These are phyloP conservation scores for Apistogramma diplotaenia DNA, from an alignment of 2,113 vertebrate species.

Conservation along the genomic window DNA sequence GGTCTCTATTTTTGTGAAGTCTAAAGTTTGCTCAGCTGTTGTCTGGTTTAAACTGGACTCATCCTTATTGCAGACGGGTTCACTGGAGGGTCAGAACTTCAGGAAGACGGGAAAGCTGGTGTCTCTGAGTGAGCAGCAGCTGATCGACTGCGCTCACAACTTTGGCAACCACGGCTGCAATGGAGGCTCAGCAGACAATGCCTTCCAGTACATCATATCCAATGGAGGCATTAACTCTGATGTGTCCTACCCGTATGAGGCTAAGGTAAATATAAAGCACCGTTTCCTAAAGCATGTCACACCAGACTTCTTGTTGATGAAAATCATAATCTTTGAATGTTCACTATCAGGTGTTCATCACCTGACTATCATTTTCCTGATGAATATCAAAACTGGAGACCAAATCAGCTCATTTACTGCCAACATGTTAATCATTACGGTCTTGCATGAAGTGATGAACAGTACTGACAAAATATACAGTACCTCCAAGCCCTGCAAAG, in stretches of 20 bases:
- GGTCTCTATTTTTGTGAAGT: background rate
- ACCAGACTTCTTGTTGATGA: background rate
- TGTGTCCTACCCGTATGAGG: conserved; percentile 77
- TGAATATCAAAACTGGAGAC: no score
- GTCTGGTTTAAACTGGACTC: background rate
- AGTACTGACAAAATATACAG: no score
- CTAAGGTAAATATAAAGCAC: conserved; percentile 44
- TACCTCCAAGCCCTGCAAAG: no score
- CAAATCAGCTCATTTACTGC: no score
- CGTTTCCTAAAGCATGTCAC: no score
- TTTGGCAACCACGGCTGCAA: conserved; percentile 74
- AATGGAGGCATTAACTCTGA: conserved; percentile 77
- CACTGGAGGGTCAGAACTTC: conserved; percentile 68
- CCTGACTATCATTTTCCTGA: no score
- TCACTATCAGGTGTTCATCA: no score
- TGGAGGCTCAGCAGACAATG: conserved; percentile 76
- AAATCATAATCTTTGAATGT: background rate
- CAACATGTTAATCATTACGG: no score
- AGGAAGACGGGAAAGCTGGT: no score
- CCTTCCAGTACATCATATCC: conserved; percentile 72
- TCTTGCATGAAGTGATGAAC: no score
- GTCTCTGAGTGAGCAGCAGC: conserved; percentile 79
- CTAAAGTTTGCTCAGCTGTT: background rate
- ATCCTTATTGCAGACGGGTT: conserved; percentile 67
- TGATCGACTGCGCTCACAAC: conserved; percentile 76